Evolutionary conservation across 2,797 vertebrate species (phyloP), one percentile per base, ranked within the genome.

Genomic region (Poecilia velifera): DNA sequence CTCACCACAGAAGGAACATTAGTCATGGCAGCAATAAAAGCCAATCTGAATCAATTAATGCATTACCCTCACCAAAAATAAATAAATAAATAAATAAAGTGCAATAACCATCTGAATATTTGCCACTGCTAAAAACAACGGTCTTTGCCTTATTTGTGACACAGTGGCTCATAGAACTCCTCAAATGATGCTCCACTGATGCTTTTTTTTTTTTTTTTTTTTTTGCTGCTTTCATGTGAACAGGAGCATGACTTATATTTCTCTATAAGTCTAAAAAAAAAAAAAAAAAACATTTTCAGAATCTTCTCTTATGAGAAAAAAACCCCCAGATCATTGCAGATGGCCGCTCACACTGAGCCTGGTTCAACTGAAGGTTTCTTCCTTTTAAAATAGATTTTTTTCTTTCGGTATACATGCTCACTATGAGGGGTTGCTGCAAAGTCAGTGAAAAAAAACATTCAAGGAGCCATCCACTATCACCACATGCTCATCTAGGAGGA

Each of bases 1-100:
- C 68, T 71, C 41, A 71, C 25, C 6, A 43, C 25, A 71, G 25
- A 71, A 71, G 6, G 68, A 71, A 28, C 43, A 71, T 71, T 71
- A 28, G 68, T 71, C 43, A 71, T 71, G 25, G 68, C n/a, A 28
- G 41, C 41, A 46, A 28, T 45, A 28, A 71, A 71, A 71, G 41
- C 25, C 68, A 46, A 28, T 71, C 41, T n/a, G 41, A 71, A 71
- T 71, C 41, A 41, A 46, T 71, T 46, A 28, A 45, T 71, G 41
- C 41, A 46, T 71, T 71, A 45, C 10, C 41, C 25, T n/a, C 25
- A 71, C 13, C 9, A 28, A 28, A 10, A 25, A 41, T 20, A 41
- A 41, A 62, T 41, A 41, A 25, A 39, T 20, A 34, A 34, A 34
- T 2, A 66, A 66, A 66, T 66, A 66, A 39, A 39, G 9, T 3